Conservation (phyloP, 2,888 invertebrate genomes). For the Labia minor region DNA sequence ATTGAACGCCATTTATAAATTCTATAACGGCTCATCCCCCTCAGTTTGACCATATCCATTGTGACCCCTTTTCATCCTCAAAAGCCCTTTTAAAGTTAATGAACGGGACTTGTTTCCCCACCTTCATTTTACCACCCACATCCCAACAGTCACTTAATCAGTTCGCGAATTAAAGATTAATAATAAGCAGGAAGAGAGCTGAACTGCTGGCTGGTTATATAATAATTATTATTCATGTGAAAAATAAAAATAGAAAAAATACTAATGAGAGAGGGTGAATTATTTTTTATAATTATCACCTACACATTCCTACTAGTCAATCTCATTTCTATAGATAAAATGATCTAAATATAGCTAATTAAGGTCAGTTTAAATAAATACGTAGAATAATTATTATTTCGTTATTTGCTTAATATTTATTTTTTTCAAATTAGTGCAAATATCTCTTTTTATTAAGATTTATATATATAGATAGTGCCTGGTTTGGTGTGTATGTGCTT, state of each 20-base stretch:
- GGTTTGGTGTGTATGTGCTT: too few relatives aligned
- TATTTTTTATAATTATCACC: too few relatives aligned
- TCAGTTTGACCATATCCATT: neutral
- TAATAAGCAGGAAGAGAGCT: neutral
- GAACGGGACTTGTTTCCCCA: neutral
- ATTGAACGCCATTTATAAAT: slow-evolving; percentile 13
- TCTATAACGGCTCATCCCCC: neutral
- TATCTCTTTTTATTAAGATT: too few relatives aligned
- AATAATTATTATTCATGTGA: slow-evolving; percentile 4
- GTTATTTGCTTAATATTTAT: too few relatives aligned
- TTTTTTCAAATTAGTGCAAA: too few relatives aligned
- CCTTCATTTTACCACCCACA: neutral
- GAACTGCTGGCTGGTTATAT: neutral
- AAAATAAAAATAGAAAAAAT: neutral
- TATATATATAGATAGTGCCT: too few relatives aligned
- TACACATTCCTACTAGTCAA: too few relatives aligned
- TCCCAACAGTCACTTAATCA: neutral
- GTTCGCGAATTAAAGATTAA: slow-evolving; percentile 2
- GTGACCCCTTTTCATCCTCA: neutral
- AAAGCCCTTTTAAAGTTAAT: slow-evolving; percentile 4
- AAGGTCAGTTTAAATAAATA: too few relatives aligned
- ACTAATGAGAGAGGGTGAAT: too few relatives aligned
- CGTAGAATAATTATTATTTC: too few relatives aligned
- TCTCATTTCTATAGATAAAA: too few relatives aligned
- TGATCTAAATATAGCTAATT: too few relatives aligned